A percentile compares a stretch with the other conserved stretches of the same genome.
Evolutionary conservation across 2,888 invertebrate species (phyloP).

Genomic region (Acleris holmiana): DNA sequence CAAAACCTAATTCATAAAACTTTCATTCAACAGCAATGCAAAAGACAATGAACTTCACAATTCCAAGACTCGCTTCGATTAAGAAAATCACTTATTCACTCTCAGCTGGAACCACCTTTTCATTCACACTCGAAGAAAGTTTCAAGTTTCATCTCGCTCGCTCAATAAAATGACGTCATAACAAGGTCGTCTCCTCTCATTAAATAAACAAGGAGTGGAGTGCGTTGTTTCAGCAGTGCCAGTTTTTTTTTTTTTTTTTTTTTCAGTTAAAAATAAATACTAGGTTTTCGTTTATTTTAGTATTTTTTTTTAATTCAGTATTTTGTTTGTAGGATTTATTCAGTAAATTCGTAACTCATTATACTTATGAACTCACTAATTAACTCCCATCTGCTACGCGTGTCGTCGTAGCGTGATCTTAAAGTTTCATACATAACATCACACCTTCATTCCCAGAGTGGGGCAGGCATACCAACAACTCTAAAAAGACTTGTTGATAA

Average conservation of each 20-base stretch:
- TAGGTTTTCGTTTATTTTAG: no score
- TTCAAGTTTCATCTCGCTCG: slow-evolving; percentile 55
- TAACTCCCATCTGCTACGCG: no score
- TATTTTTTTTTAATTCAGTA: no score
- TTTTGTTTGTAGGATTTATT: no score
- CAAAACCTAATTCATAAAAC: background rate
- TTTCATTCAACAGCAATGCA: slow-evolving; percentile 8
- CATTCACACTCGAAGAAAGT: slow-evolving; percentile 46
- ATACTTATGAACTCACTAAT: no score
- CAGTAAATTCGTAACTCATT: no score
- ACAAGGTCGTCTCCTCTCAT: slow-evolving; percentile 81
- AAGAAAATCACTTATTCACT: slow-evolving; percentile 74
- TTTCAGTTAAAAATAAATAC: slow-evolving; percentile 5
- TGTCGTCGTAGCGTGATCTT: no score
- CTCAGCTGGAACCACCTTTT: slow-evolving; percentile 57
- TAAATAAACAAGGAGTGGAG: slow-evolving; percentile 77
- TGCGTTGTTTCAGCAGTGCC: slow-evolving; percentile 49
- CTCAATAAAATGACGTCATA: slow-evolving; percentile 77
- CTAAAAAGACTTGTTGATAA: no score
- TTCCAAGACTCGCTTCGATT: slow-evolving; percentile 41
- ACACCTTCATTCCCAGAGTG: no score
- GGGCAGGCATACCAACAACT: no score
- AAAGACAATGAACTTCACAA: slow-evolving; percentile 32
- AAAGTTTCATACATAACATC: no score
- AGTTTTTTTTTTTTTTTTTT: no score